Conservation (phyloP, 2,797 vertebrate species). For the Taenioides sp. region DNA sequence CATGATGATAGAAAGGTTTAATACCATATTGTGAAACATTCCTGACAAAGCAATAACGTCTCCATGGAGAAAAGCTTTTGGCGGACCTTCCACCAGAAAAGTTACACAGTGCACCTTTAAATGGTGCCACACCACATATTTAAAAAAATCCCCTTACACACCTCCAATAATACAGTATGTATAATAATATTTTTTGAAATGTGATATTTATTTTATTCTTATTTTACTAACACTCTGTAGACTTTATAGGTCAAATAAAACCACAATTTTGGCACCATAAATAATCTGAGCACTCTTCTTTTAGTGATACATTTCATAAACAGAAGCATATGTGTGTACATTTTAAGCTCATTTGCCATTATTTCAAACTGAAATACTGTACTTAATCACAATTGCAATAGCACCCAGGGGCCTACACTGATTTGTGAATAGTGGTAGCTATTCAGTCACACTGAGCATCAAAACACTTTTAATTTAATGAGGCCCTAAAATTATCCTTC, state of each 20-base stretch:
- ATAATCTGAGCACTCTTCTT: not conserved
- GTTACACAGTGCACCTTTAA: not conserved
- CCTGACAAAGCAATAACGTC: too few species aligned
- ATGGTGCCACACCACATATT: not conserved
- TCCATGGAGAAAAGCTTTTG: too few species aligned
- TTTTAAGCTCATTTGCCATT: not conserved
- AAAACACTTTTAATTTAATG: conserved; percentile 36
- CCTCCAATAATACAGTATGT: not conserved
- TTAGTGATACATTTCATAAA: not conserved
- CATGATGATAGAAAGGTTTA: too few species aligned
- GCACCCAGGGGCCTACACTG: not conserved
- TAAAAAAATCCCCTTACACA: not conserved
- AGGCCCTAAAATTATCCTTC: conserved; percentile 33
- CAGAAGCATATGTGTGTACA: not conserved
- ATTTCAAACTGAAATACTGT: not conserved
- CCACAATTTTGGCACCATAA: not conserved
- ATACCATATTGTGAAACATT: too few species aligned
- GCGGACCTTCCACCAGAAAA: too few species aligned
- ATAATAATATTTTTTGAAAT: not conserved
- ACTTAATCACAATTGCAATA: not conserved
- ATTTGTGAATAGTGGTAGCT: conserved; percentile 4
- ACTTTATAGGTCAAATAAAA: conserved; percentile 28
- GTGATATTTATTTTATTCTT: conserved; percentile 7
- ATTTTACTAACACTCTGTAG: conserved; percentile 6
- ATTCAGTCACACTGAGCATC: conserved; percentile 12